These are phyloP conservation scores for Apotomis capreana DNA, from an alignment of 2,888 invertebrate genomes.

Conservation along the genomic window DNA sequence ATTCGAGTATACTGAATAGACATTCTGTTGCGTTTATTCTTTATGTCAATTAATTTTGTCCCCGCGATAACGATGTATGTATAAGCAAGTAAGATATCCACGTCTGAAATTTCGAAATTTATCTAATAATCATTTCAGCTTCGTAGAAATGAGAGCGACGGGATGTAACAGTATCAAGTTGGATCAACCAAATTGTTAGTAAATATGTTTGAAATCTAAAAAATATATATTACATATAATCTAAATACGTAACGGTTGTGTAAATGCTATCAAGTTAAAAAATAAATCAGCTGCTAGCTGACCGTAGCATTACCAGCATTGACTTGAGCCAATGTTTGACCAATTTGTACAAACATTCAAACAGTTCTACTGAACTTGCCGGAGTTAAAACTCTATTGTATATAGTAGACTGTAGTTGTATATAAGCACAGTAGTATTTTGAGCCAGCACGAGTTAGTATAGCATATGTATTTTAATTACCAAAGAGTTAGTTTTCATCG, in stretches of 20 bases:
- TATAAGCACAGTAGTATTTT: slow-evolving; percentile 37
- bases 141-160: neutral
- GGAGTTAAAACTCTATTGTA: slow-evolving; percentile 20
- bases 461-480: slow-evolving; percentile 26
- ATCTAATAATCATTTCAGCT: slow-evolving; percentile 4
- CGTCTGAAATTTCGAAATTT: neutral
- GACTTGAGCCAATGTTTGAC: slow-evolving; percentile 23
- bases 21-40: no score
- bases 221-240: no score
- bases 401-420: slow-evolving; percentile 27
- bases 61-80: no score
- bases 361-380: slow-evolving; percentile 28
- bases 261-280: slow-evolving; percentile 19
- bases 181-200: neutral
- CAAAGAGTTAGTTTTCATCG: slow-evolving; percentile 32
- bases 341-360: slow-evolving; percentile 30
- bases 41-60: no score
- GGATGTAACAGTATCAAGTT: neutral
- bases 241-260: slow-evolving; percentile 24
- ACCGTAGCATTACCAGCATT: slow-evolving; percentile 11
- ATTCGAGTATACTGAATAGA: no score
- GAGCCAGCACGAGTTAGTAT: slow-evolving; percentile 28
- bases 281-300: neutral
- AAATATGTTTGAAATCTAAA: slow-evolving; percentile 15
- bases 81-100: neutral